Evolutionary conservation across 2,113 vertebrate genomes (phyloP), one percentile per base, ranked within the genome.

Genomic region (Hydrolagus affinis): DNA sequence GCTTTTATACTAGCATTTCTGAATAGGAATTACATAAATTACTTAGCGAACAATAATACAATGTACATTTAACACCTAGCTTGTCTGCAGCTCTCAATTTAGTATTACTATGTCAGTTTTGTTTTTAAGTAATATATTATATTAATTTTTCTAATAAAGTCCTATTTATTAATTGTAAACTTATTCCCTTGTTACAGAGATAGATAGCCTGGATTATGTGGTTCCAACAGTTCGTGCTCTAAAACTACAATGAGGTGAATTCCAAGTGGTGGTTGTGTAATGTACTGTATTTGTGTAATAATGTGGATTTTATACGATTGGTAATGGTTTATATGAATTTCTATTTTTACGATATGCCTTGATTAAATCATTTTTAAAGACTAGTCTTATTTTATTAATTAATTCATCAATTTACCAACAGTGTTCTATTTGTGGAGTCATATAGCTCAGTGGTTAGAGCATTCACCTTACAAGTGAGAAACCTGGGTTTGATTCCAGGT

Each of bases 131-230:
- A 21, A 69, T 21, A 14, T 69, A 69, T 21, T 15, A 10, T 25
- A 23, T 23, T 78, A 77, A 14, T 32, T 74, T 74, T 4, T 44
- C 71, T 30, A 56, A 56, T 75, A 4, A 77, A 78, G 1, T 0
- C 0, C 60, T 87, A 59, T 87, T 85, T 83, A 56, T 4, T 89
- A 59, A 73, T 73, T 73, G 28, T 76, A 23, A 30, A 72, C 21
- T n/a, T 23, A 3, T 8, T 83, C 12, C n/a, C 23, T 87, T 90
- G 0, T 94, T 95, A 85, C 93, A 98, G 97, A 92, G 86, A 92
- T 97, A 88, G 90, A 86, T 85, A 91, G 90, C 0, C 70, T 96
- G 89, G 94, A 94, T 59, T 93, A 96, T 85, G 92, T 97, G 90
- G 88, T 98, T 87, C 96, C 96, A 62, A 88, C 92, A 75, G 91